Conservation (phyloP, 2,888 invertebrate species). For the Eilema sororculum region DNA sequence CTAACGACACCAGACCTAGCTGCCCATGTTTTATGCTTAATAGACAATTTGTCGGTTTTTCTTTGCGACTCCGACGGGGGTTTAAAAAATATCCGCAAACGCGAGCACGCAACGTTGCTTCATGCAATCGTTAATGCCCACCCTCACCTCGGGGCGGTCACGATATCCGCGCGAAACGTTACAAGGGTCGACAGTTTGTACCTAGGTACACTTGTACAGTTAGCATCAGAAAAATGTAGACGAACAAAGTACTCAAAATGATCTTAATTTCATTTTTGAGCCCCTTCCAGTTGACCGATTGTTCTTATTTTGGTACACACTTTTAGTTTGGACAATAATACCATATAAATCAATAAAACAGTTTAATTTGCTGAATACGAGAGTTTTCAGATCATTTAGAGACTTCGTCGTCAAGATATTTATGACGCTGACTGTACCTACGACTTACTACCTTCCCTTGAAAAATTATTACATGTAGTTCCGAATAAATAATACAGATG, state of each 20-base stretch:
- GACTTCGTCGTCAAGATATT: too few relatives aligned
- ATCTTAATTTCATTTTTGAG: too few relatives aligned
- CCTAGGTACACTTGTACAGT: background rate
- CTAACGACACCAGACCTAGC: constrained; percentile 25
- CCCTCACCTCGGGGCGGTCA: constrained; percentile 53
- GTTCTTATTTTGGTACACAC: too few relatives aligned
- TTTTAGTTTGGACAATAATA: too few relatives aligned
- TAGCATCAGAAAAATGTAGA: too few relatives aligned
- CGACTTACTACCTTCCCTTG: constrained; percentile 20
- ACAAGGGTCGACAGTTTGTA: constrained; percentile 48
- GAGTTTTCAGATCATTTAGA: too few relatives aligned
- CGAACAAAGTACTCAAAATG: too few relatives aligned
- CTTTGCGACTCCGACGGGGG: constrained; percentile 25
- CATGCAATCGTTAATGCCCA: constrained; percentile 61
- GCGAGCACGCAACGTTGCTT: constrained; percentile 51
- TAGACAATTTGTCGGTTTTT: constrained; percentile 49
- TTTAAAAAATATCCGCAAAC: constrained; percentile 40
- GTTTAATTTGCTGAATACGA: too few relatives aligned
- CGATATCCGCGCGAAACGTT: constrained; percentile 48
- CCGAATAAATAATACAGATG: constrained; percentile 15
- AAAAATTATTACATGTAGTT: constrained; percentile 29
- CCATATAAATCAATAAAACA: too few relatives aligned
- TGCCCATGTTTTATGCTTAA: constrained; percentile 34
- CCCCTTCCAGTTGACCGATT: too few relatives aligned
- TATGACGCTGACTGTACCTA: too few relatives aligned